Evolutionary conservation across 2,888 invertebrate genomes (phyloP).

Genomic region (Sepioteuthis lessoniana): DNA sequence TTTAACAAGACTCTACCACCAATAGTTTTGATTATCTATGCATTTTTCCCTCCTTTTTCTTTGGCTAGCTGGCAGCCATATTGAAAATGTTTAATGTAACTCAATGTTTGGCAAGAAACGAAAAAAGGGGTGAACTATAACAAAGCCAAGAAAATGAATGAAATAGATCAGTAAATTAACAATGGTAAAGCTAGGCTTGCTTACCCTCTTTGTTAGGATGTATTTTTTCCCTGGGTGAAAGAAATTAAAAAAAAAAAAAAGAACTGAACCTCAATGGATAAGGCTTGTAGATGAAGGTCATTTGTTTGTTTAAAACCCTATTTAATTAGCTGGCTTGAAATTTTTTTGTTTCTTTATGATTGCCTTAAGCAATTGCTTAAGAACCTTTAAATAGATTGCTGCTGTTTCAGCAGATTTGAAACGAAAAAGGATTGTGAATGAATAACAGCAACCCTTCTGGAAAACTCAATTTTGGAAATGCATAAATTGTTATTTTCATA

Average conservation of each 20-base stretch:
- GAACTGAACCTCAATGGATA: neutral
- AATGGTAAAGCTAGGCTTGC: neutral
- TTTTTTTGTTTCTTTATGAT: neutral
- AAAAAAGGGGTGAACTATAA: too few relatives aligned
- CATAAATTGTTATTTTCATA: neutral
- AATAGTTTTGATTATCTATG: too few relatives aligned
- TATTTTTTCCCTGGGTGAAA: neutral
- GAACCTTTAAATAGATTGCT: neutral
- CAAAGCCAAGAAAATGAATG: neutral
- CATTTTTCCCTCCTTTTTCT: neutral
- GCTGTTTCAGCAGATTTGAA: neutral
- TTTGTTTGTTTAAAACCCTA: neutral
- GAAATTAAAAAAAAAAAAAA: neutral
- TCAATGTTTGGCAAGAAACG: neutral
- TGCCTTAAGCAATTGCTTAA: neutral
- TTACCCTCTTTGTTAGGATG: neutral
- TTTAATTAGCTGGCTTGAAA: neutral
- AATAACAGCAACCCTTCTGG: neutral
- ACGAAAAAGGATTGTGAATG: neutral
- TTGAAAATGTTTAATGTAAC: neutral
- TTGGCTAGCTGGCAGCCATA: neutral
- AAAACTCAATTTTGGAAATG: neutral
- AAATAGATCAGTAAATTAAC: neutral
- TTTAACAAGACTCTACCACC: neutral
- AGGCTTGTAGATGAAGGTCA: neutral